Conservation (phyloP, 2,113 vertebrate species). For the Albula glossodonta region DNA sequence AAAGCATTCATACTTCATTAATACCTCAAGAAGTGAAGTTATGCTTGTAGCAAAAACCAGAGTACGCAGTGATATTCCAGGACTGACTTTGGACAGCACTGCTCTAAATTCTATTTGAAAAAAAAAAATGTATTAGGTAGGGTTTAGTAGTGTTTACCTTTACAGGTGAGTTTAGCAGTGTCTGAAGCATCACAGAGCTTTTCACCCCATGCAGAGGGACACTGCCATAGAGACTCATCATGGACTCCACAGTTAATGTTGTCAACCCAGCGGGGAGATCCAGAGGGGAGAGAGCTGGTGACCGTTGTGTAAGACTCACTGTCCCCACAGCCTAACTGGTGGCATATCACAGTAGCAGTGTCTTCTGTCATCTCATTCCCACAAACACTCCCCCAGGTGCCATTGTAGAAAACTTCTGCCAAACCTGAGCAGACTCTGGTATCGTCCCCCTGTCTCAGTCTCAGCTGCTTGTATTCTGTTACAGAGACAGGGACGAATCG, state of each 20-base stretch:
- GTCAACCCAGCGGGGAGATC: slow-evolving; percentile 8
- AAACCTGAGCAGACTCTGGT: slow-evolving; percentile 28
- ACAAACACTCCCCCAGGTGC: slow-evolving; percentile 42
- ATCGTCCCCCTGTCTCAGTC: no score
- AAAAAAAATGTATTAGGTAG: not conserved
- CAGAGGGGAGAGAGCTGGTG: not conserved
- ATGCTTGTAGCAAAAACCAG: no score
- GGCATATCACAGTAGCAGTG: slow-evolving; percentile 39
- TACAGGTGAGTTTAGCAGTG: slow-evolving; percentile 10
- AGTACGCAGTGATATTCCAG: no score
- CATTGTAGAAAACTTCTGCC: slow-evolving; percentile 41
- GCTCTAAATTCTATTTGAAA: not conserved
- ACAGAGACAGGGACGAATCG: no score
- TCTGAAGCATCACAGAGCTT: not conserved
- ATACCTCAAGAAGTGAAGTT: no score
- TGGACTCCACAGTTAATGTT: slow-evolving; percentile 5
- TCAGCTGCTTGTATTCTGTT: no score
- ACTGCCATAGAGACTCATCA: slow-evolving; percentile 26
- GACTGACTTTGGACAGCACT: no score
- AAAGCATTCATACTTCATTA: no score
- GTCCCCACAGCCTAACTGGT: slow-evolving; percentile 40
- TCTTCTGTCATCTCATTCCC: slow-evolving; percentile 19
- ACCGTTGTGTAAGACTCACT: not conserved
- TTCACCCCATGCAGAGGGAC: slow-evolving; percentile 2
- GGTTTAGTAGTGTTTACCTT: slow-evolving; percentile 8